Base-by-base conservation (phyloP, 2,797 vertebrate species). In the Harpagifer antarcticus region DNA sequence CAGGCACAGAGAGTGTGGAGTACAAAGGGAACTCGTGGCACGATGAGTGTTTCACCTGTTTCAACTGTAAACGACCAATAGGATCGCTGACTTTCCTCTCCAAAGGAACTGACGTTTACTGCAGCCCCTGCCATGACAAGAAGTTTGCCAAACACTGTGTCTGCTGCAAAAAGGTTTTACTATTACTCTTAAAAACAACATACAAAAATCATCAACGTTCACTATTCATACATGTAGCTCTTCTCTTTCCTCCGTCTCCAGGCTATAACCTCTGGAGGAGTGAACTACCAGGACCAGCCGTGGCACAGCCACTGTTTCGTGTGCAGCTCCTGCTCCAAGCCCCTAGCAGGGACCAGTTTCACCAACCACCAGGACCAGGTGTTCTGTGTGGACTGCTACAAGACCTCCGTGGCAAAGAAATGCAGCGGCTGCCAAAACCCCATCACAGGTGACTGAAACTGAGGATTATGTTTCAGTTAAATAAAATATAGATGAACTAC, bases 341-440 rank as follows among this genome's bases (percentile, higher is more conserved):
- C 94, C 61, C 94, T 99, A 86, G 95, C 96, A 0, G 97, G 97
- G 68, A 92, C 95, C 50, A 96, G 96, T 79, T 99, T 99, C 95
- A 99, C 97, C 37, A 97, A 96, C 16, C 97, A 99, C 48, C 95
- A 99, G 92, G 96, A 97, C 72, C 85, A 96, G 77, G 95, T 95
- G 88, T 99, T 97, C 94, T 99, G 98, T 0, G 96, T 98, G 12
- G 96, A 99, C 20, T 99, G 98, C 91, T 99, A 99, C 96, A 99
- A 98, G 94, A 96, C 68, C 77, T 94, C 94, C 0, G 97, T 99
- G 85, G 98, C 98, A 44, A 99, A 99, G 95, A 99, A 98, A 85
- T 99, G 98, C 83, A 91, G 92, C 31, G 91, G 95, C 90, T 99
- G 98, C 94, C 96, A 96, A 86, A 98, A 97, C 88, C 96, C 97